Evolutionary conservation across 2,888 invertebrate species (phyloP), one percentile per base, ranked within the genome.

Genomic region (Apamea crenata): DNA sequence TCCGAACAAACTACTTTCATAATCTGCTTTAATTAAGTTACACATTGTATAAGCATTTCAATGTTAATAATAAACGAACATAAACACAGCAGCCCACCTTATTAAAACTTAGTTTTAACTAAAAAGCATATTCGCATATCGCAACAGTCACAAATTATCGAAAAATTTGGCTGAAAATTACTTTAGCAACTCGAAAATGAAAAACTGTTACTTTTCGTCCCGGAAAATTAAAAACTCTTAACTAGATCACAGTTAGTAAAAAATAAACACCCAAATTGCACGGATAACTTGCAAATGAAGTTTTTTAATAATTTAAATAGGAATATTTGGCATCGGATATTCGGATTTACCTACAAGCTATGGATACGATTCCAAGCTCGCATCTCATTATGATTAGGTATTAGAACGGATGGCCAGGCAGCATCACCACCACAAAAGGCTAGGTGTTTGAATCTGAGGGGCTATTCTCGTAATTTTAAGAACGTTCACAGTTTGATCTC

Each of bases 171-270:
- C 29, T 10, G 25, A 70, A 70, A 70, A 25, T 59, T 32, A 69
- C 7, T 68, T 69, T 29, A n/a, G 29, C 16, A 50, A 10, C 40
- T 67, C 18, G 25, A 59, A 59, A 73, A 29, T 8, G 29, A 32
- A 77, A 32, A 16, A 50, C 78, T 40, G 47, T 63, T 40, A 47
- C 81, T 70, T 25, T 50, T 50, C 29, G 4, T 12, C 18, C 82
- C 32, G 82, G 75, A 67, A 61, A 61, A 32, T 82, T 82, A 53
- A 82, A 74, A 78, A 74, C 78, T 78, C 16, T 29, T n/a, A 61
- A 40, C 47, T 74, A 40, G 61, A 71, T 18, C 32, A 47, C 44
- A 47, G 32, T 36, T 29, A 18, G 12, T 47, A 10, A 63, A 78
- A 74, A 78, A 74, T 32, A 74, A 82, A 61, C 74, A 61, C 21